These are phyloP conservation scores for Eupithecia dodoneata DNA, from an alignment of 2,888 invertebrate species.

Conservation along the genomic window DNA sequence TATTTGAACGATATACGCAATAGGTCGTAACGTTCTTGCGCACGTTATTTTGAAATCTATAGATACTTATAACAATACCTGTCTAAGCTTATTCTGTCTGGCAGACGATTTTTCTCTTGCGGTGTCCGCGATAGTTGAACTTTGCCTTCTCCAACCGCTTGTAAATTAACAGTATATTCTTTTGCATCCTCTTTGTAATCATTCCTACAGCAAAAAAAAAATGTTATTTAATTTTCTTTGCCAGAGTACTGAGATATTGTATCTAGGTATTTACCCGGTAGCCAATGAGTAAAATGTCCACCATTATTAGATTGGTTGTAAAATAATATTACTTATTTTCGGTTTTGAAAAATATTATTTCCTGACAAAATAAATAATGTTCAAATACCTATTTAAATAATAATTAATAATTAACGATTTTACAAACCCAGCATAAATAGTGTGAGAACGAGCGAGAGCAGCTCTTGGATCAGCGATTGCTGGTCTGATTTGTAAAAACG, in stretches of 20 bases:
- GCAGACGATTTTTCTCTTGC: slow-evolving; percentile 92
- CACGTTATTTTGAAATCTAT: neutral
- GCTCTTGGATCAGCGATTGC: slow-evolving; percentile 73
- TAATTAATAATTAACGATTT: neutral
- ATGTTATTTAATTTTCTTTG: neutral
- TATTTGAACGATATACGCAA: neutral
- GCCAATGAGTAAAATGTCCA: neutral
- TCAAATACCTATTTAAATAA: neutral
- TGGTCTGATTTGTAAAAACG: slow-evolving; percentile 78
- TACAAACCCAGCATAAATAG: slow-evolving; percentile 74
- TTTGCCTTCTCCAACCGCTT: slow-evolving; percentile 86
- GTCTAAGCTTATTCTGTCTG: slow-evolving; percentile 95
- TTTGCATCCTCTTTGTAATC: slow-evolving; percentile 66
- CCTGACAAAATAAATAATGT: neutral
- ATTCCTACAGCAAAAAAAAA: slow-evolving; percentile 40
- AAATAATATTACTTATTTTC: neutral
- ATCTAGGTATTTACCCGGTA: neutral
- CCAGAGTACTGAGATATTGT: neutral
- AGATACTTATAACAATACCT: slow-evolving; percentile 67
- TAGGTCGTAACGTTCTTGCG: neutral
- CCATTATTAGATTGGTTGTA: neutral
- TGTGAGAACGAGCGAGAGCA: slow-evolving; percentile 75
- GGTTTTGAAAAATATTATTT: neutral
- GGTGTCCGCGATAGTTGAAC: slow-evolving; percentile 88
- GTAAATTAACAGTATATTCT: slow-evolving; percentile 76